Evolutionary conservation across 2,113 vertebrate species (phyloP).

Genomic region (Montifringilla adamsi): DNA sequence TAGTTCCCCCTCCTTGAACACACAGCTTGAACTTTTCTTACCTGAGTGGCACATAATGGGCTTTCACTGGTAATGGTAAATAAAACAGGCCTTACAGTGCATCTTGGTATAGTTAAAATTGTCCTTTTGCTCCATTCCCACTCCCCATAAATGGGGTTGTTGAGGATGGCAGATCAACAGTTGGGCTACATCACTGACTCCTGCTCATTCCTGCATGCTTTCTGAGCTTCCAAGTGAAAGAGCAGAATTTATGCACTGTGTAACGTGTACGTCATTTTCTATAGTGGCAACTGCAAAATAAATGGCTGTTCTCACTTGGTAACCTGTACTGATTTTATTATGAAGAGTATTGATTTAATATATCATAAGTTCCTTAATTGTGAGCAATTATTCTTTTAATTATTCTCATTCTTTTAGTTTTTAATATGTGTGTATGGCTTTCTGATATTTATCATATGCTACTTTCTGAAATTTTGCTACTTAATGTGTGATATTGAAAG

Average conservation of each 20-base stretch:
- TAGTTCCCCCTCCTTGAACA: not conserved
- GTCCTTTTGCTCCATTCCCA: not conserved
- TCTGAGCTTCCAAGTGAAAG: not conserved
- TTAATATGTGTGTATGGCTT: not conserved
- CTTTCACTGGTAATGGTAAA: not conserved
- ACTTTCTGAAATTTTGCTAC: not conserved
- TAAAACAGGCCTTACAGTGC: not conserved
- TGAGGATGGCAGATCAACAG: not conserved
- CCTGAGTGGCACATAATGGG: not conserved
- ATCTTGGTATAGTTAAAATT: not conserved
- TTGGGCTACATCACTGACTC: not conserved
- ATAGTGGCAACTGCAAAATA: not conserved
- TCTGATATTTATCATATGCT: not conserved
- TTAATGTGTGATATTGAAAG: not conserved
- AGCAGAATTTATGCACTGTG: not conserved
- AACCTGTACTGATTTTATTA: not conserved
- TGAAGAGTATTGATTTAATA: not conserved
- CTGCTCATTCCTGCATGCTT: not conserved
- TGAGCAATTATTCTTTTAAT: not conserved
- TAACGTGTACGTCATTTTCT: fast-evolving
- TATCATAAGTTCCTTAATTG: not conserved
- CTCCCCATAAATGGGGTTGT: not conserved
- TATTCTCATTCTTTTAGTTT: not conserved
- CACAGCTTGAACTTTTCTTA: not conserved
- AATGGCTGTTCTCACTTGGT: not conserved